These are phyloP conservation scores for Chrysotoxum bicinctum DNA, from an alignment of 2,888 invertebrate genomes.

Conservation along the genomic window DNA sequence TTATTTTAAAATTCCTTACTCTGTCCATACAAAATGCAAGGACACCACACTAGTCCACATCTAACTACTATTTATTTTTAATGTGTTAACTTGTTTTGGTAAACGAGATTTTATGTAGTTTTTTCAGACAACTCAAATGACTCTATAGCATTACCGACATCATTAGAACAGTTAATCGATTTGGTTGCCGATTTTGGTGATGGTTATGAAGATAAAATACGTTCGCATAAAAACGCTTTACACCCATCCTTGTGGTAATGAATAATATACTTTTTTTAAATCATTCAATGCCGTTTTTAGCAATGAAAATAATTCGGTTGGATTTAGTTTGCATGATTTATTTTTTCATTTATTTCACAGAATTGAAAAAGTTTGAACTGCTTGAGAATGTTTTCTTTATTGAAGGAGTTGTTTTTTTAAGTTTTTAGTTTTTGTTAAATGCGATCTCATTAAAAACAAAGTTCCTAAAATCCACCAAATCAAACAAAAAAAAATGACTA, in stretches of 20 bases:
- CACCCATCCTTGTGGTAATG: conserved; percentile 82
- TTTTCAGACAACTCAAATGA: conserved; percentile 81
- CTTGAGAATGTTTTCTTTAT: background rate
- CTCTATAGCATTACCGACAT: conserved; percentile 81
- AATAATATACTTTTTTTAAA: conserved; percentile 33
- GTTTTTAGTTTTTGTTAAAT: too few relatives aligned
- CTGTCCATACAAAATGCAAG: conserved; percentile 13
- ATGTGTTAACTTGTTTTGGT: conserved; percentile 74
- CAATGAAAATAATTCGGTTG: conserved; percentile 83
- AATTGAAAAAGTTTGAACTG: background rate
- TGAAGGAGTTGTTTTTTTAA: too few relatives aligned
- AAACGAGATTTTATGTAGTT: conserved; percentile 81
- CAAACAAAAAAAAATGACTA: too few relatives aligned
- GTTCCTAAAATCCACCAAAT: too few relatives aligned
- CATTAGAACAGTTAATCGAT: conserved; percentile 84
- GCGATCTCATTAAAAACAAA: too few relatives aligned
- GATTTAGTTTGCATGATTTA: conserved; percentile 72
- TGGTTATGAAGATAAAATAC: conserved; percentile 86
- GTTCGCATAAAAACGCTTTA: conserved; percentile 81
- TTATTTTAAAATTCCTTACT: background rate
- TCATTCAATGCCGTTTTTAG: conserved; percentile 37
- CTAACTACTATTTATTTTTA: conserved; percentile 61
- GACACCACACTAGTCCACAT: conserved; percentile 63
- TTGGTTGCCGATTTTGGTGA: conserved; percentile 85
- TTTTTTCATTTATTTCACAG: conserved; percentile 31